phyloP scores from a whole-genome alignment of 2,797 vertebrate species.

The Botia kubotai region DNA sequence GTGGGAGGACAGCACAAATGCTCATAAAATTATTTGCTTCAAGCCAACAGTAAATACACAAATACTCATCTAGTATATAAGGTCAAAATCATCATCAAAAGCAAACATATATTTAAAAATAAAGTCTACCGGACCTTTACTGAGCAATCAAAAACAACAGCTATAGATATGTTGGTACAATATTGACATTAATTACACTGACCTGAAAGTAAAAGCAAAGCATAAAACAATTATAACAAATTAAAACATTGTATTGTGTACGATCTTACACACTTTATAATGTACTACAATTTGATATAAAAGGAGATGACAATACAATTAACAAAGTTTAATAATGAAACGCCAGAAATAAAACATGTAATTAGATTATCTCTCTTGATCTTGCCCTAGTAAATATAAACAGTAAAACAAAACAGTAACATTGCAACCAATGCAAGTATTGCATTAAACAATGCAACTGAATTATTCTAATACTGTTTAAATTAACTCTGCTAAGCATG shows the following conservation, averaged over 20 bases:
- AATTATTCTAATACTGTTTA: background rate
- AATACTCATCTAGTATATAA: constrained; percentile 69
- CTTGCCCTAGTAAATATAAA: background rate
- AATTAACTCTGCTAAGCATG: background rate
- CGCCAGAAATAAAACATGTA: background rate
- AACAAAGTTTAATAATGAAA: background rate
- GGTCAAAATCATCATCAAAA: background rate
- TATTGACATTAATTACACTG: background rate
- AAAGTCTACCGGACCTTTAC: background rate
- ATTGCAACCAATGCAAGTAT: background rate
- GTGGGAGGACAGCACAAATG: constrained; percentile 67
- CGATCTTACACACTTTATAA: background rate
- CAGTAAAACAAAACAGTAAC: background rate
- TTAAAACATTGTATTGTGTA: background rate
- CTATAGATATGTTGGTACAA: background rate
- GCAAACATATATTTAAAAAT: too few relatives aligned
- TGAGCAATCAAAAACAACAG: background rate
- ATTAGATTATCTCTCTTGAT: background rate
- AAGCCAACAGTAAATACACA: constrained; percentile 59
- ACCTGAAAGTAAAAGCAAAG: background rate
- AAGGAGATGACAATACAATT: background rate
- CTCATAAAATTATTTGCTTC: constrained; percentile 78
- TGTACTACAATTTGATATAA: background rate
- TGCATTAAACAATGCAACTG: too few relatives aligned
- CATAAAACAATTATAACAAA: background rate